These are phyloP conservation scores for Apocheima hispidaria DNA, from an alignment of 2,888 invertebrate genomes.

Conservation along the genomic window DNA sequence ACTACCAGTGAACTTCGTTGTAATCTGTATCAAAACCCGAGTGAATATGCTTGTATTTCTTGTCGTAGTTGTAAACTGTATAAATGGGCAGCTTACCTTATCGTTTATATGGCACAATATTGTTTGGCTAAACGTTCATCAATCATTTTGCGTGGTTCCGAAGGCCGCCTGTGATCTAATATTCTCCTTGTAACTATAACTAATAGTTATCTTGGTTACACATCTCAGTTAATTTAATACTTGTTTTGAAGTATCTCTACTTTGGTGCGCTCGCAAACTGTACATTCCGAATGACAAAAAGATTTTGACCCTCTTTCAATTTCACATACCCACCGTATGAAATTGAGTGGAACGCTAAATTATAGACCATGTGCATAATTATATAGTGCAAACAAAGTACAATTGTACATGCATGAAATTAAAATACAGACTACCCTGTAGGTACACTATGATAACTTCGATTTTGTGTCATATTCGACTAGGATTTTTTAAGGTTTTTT, in stretches of 20 bases:
- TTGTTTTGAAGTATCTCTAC: not conserved
- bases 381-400: not conserved
- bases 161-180: slow-evolving; percentile 2
- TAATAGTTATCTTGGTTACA: not conserved
- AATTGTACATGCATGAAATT: too few species aligned
- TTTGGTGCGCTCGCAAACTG: not conserved
- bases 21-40: too few species aligned
- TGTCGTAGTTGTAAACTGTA: too few species aligned
- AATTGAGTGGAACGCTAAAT: not conserved
- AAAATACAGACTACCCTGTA: too few species aligned
- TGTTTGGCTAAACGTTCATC: slow-evolving; percentile 6
- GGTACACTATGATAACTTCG: too few species aligned
- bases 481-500: too few species aligned
- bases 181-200: not conserved
- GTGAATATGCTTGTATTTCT: too few species aligned
- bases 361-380: not conserved
- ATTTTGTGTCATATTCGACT: too few species aligned
- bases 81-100: not conserved
- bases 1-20: too few species aligned
- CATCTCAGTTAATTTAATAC: not conserved
- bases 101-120: not conserved
- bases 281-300: not conserved
- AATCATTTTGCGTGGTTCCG: slow-evolving; percentile 1
- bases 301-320: not conserved
- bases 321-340: not conserved